Base-by-base conservation (phyloP, 2,888 invertebrate species). In the Ecliptopera silaceata region DNA sequence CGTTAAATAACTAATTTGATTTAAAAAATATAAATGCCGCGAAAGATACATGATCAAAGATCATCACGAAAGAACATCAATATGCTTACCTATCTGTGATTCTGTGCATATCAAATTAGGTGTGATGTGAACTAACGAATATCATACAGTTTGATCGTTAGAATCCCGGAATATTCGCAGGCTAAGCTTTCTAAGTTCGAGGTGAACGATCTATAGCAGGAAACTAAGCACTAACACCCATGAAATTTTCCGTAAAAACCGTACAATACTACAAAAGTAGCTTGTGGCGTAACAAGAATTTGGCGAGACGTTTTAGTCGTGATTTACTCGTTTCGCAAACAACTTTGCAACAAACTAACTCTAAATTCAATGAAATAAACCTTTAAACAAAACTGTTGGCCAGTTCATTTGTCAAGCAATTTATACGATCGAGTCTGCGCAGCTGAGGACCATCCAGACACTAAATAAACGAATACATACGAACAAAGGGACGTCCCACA, bases 391-490 rank as follows among this genome's bases (percentile, higher is more conserved):
- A 47, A 47, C 42, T 20, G 20, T 41, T 32, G 26, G 17, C 12
- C 26, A 31, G 2, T 45, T n/a, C 42, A 43, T 51, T 42, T 41
- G 32, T 48, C 15, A 53, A 38, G 20, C 10, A 50, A 50, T 49
- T 38, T 53, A 49, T 56, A 32, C 17, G 36, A 36, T 18, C 15
- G 18, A 32, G 4, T 31, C 49, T 18, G 47, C 43, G 42, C 56
- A 56, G 59, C 48, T 56, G 48, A 49, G 32, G 15, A 52, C 18
- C 41, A 36, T 44, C 11, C 43, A 54, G 45, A 53, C 54, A 31
- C 38, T 42, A 59, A 54, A 59, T 50, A 59, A 59, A 54, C 41
- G 41, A 58, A 58, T 45, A 50, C 36, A 46, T 45, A 41, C 45
- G 36, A 54, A 58, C 59, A 59, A 59, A 54, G 59, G 42, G 54